These are phyloP conservation scores for Notechis scutatus DNA, from an alignment of 2,113 vertebrate species.

Conservation along the genomic window DNA sequence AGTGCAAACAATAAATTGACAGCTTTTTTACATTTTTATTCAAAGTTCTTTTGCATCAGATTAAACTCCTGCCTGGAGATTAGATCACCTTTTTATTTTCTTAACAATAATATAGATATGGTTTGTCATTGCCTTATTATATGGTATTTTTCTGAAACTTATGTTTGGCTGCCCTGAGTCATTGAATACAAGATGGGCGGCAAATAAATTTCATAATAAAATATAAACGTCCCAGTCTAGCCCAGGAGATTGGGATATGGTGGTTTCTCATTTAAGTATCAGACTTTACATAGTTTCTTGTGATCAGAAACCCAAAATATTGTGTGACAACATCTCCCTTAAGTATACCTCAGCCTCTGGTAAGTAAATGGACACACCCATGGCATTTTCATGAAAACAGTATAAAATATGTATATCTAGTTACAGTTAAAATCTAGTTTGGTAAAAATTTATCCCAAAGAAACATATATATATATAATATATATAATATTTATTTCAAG, in stretches of 20 bases:
- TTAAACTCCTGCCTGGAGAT: background rate
- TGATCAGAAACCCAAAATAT: background rate
- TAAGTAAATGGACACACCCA: background rate
- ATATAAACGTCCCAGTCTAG: background rate
- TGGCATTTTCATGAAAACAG: background rate
- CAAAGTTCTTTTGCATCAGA: background rate
- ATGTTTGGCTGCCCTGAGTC: background rate
- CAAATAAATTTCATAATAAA: background rate
- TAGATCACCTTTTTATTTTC: background rate
- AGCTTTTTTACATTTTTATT: background rate
- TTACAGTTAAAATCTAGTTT: background rate
- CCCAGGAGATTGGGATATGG: background rate
- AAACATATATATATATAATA: background rate
- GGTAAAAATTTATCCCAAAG: background rate
- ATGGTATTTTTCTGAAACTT: background rate
- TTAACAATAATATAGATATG: background rate
- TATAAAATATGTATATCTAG: background rate
- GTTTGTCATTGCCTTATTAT: background rate
- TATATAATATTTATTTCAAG: background rate
- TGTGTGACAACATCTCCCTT: background rate
- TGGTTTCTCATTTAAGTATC: background rate
- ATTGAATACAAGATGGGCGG: background rate
- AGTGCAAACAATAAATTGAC: background rate
- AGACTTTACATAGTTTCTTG: background rate
- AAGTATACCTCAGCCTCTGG: background rate